Evolutionary conservation across 1,140 invertebrate species (phyloP).

Genomic region (Centruroides sculpturatus): DNA sequence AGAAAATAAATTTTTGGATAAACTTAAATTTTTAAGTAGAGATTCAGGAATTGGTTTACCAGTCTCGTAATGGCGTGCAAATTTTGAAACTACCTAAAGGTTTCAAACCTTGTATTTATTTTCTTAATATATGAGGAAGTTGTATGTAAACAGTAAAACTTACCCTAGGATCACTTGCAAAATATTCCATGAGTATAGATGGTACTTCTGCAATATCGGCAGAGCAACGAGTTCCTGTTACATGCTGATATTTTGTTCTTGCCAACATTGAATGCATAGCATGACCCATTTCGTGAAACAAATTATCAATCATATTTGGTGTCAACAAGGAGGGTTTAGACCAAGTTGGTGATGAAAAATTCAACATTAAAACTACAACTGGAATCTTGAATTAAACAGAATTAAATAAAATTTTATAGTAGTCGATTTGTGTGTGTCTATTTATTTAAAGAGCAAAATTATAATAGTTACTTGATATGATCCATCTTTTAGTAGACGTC

Average conservation of each 20-base stretch:
- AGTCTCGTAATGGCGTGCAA: conserved; percentile 84
- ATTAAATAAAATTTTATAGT: background rate
- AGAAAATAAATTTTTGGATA: conserved; percentile 67
- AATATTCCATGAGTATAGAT: conserved; percentile 96
- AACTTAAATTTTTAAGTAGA: conserved; percentile 59
- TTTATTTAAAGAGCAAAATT: background rate
- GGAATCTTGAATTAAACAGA: too few relatives aligned
- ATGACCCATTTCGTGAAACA: conserved; percentile 99
- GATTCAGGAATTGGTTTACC: conserved; percentile 62
- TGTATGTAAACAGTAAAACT: background rate
- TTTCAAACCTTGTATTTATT: background rate
- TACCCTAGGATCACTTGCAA: conserved; percentile 75
- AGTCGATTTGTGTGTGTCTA: background rate
- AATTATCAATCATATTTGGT: conserved; percentile 76
- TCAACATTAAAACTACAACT: conserved; percentile 84
- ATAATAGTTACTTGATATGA: conserved; percentile 48
- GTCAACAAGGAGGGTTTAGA: conserved; percentile 57
- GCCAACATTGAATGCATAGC: conserved; percentile 98
- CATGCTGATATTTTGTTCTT: conserved; percentile 87
- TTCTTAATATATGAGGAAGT: too few relatives aligned
- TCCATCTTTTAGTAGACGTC: conserved; percentile 61
- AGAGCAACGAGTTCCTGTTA: conserved; percentile 88
- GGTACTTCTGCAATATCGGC: conserved; percentile 98
- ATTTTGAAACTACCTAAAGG: conserved; percentile 56
- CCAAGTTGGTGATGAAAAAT: conserved; percentile 48